phyloP scores from a whole-genome alignment of 2,113 vertebrate species.

The Pseudonaja textilis region DNA sequence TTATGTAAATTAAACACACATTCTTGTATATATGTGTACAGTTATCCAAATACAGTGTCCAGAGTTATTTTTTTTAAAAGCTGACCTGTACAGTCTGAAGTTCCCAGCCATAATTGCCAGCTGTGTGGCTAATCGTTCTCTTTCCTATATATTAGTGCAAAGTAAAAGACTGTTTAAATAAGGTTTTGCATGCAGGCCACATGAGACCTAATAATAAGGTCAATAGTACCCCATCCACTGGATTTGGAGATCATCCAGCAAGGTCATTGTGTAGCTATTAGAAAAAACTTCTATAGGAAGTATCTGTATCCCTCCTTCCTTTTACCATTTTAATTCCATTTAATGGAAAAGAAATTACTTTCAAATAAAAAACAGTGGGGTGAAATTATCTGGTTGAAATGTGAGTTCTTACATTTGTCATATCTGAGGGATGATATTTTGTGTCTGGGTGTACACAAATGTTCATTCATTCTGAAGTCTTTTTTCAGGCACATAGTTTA shows the following conservation, averaged over 20 bases:
- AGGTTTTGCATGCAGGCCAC: neutral
- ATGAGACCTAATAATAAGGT: neutral
- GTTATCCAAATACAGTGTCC: slow-evolving; percentile 16
- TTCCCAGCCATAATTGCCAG: fast-evolving
- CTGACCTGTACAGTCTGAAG: neutral
- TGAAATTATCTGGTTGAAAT: neutral
- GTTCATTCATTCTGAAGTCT: neutral
- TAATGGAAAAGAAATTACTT: neutral
- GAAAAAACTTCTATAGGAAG: neutral
- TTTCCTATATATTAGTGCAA: neutral
- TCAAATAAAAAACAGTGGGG: neutral
- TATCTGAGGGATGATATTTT: neutral
- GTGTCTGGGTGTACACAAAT: neutral
- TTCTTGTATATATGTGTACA: slow-evolving; percentile 25
- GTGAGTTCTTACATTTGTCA: neutral
- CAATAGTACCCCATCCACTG: neutral
- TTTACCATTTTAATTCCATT: neutral
- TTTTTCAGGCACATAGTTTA: neutral
- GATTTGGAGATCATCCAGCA: neutral
- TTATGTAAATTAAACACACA: slow-evolving; percentile 12
- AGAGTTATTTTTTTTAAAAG: neutral
- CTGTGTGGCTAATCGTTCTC: neutral
- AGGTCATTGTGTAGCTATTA: neutral
- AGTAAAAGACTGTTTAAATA: neutral
- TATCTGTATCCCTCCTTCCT: neutral